Evolutionary conservation across 2,888 invertebrate species (phyloP), one percentile per base, ranked within the genome.

Genomic region (Azorinus chamasolen): DNA sequence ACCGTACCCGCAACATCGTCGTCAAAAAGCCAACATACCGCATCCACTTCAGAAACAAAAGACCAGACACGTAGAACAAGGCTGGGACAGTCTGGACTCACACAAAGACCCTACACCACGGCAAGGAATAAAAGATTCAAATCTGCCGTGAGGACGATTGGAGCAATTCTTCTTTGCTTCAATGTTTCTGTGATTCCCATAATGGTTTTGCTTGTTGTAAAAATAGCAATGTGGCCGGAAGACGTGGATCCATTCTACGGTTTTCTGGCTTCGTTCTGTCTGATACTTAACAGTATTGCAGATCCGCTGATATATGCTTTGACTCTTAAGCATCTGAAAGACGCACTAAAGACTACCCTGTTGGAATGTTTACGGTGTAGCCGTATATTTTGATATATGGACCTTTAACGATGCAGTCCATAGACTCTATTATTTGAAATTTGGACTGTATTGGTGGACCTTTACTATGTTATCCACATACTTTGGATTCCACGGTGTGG

Each of bases 291-390:
- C 41, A 70, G 63, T 27, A 57, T 51, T 0, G 20, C 45, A 6
- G 51, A 63, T 50, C 70, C 70, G 16, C 27, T 70, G 1, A 50
- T 70, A 5, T 70, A 70, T 24, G 46, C 63, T 14, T 20, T 63
- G 16, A 54, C 63, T 12, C 18, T 70, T 5, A 55, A 41, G 18
- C 63, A 63, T 10, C 18, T 70, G 16, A 55, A 57, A 6, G 20
- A 37, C 16, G 70, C 70, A 0, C 45, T 61, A 8, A 41, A 43
- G 27, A n/a, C 20, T 8, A 69, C 59, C 54, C 20, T 61, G 1
- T 10, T 32, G 4, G 5, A 10, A 10, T 32, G 32, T 32, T 10
- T 32, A 32, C 32, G 32, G 10, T 32, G 32, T 32, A 58, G n/a
- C n/a, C n/a, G n/a, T n/a, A n/a, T n/a, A n/a, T n/a, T n/a, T n/a